Percentiles rank a stretch among this genome's conserved stretches.
These are phyloP conservation scores for Passer montanus DNA, from an alignment of 2,113 vertebrate species.

Conservation along the genomic window DNA sequence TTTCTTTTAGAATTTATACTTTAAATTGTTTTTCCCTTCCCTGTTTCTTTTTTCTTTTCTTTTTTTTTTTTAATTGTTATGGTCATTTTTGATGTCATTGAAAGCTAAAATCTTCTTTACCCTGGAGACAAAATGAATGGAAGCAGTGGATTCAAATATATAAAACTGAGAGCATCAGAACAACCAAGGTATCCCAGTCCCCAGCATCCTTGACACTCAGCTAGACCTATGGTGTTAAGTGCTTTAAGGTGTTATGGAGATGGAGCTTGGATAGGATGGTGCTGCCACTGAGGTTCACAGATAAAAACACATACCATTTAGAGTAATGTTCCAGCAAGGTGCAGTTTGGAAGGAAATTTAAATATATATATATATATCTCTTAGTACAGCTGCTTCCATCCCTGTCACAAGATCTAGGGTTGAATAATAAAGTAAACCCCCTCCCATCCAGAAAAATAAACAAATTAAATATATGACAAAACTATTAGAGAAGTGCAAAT, in stretches of 20 bases:
- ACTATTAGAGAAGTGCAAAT: background rate
- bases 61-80: background rate
- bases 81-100: background rate
- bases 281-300: background rate
- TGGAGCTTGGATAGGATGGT: background rate
- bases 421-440: background rate
- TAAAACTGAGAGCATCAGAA: background rate
- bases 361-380: background rate
- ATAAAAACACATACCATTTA: background rate
- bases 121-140: background rate
- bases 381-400: background rate
- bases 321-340: background rate
- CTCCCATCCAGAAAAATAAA: background rate
- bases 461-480: background rate
- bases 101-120: conserved; percentile 12
- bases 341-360: background rate
- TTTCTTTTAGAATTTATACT: conserved; percentile 1
- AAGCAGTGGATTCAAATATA: background rate
- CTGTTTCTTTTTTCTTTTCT: background rate
- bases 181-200: background rate
- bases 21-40: background rate
- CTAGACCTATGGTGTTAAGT: background rate
- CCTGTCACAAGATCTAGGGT: background rate
- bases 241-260: background rate
- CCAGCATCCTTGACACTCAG: background rate